phyloP scores from a whole-genome alignment of 2,888 invertebrate species.

The Dasypolia templi region DNA sequence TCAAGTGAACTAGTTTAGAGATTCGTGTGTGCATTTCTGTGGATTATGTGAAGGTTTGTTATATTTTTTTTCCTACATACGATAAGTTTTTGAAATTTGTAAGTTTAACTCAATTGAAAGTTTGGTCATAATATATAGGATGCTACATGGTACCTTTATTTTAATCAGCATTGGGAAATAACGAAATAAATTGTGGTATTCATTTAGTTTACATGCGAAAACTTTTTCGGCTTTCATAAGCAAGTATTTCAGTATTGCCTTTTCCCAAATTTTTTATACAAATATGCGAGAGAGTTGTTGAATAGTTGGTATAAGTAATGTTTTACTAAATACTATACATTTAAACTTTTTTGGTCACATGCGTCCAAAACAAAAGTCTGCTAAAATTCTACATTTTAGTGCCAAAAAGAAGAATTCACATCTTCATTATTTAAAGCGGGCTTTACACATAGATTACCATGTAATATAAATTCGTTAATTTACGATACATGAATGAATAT shows the following conservation, averaged over 20 bases:
- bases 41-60: constrained; percentile 78
- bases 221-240: constrained; percentile 68
- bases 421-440: not conserved
- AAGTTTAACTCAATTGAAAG: constrained; percentile 40
- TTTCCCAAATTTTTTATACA: not conserved
- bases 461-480: constrained; percentile 1
- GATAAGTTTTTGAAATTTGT: constrained; percentile 40
- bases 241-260: not conserved
- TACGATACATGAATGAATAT: constrained; percentile 1
- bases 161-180: constrained; percentile 58
- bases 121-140: constrained; percentile 36
- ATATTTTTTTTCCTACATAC: constrained; percentile 30
- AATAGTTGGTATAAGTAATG: not conserved
- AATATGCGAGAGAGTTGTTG: not conserved
- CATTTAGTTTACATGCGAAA: constrained; percentile 50
- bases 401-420: not conserved
- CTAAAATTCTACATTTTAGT: not conserved
- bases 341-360: not conserved
- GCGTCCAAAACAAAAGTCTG: not conserved
- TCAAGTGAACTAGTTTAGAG: constrained; percentile 66
- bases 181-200: constrained; percentile 74
- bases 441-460: constrained; percentile 4
- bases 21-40: constrained; percentile 68
- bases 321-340: not conserved
- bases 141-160: constrained; percentile 59